Base-by-base conservation (phyloP, 2,888 invertebrate species). In the Melitaea athalia region DNA sequence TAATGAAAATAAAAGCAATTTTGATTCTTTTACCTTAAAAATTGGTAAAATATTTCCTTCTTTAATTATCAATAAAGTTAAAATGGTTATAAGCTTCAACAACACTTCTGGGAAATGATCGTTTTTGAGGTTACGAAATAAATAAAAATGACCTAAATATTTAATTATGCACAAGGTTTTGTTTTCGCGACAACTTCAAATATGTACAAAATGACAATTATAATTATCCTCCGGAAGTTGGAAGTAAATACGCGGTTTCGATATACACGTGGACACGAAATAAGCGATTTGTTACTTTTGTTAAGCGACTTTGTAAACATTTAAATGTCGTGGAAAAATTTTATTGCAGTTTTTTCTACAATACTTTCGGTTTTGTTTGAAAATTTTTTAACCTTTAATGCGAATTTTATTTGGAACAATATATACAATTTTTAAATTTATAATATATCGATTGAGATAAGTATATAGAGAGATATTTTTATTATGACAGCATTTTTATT, bases 171-270 rank as follows among this genome's bases (percentile, higher is more conserved):
- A 33, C 67, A 70, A 70, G 70, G 70, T 64, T 70, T 47, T 11
- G 43, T 60, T 50, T 64, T 53, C 63, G 43, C 12, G 64, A 67
- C 47, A 64, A 64, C 42, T 59, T 62, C 38, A 61, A 67, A 52
- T 60, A 59, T 53, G 42, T 53, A 55, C 49, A 45, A 63, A 67
- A 66, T 63, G 69, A 67, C 59, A 62, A 42, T 42, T 47, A 49
- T 64, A 52, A 42, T 52, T 52, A 15, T 47, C 65, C 64, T 67
- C 62, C 64, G 67, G 64, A 70, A 70, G 70, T 64, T 57, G 70
- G 67, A 64, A 67, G 57, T 69, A 59, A 38, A n/a, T 63, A 14
- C 43, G 24, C 14, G 42, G 6, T 8, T 31, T 33, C 8, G 14
- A 49, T 49, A 15, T 33, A 7, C 0, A n/a, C 24, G 55, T 59